Evolutionary conservation across 2,888 invertebrate species (phyloP).

Genomic region (Eupithecia inturbata): DNA sequence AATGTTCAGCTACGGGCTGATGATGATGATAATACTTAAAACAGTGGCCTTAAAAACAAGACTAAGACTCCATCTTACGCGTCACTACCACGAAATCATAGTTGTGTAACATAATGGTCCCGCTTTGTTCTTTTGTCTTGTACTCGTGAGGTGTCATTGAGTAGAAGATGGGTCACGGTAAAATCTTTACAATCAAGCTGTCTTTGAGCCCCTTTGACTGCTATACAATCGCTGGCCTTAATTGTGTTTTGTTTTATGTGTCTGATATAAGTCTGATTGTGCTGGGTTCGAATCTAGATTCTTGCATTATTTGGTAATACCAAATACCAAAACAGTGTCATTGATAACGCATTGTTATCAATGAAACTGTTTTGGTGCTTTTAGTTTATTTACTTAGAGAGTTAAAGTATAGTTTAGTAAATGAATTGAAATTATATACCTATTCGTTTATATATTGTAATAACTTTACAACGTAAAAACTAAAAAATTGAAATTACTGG

Average conservation of each 20-base stretch:
- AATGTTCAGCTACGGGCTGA: background rate
- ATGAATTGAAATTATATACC: too few relatives aligned
- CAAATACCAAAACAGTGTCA: background rate
- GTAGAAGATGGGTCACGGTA: constrained; percentile 72
- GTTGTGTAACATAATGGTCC: constrained; percentile 74
- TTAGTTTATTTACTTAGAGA: background rate
- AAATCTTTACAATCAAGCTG: constrained; percentile 58
- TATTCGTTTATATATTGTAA: too few relatives aligned
- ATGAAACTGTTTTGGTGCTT: too few relatives aligned
- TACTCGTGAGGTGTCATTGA: constrained; percentile 74
- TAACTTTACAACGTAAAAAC: too few relatives aligned
- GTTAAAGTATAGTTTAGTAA: too few relatives aligned
- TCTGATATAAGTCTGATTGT: constrained; percentile 20
- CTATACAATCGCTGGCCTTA: constrained; percentile 35
- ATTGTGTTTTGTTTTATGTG: constrained; percentile 38
- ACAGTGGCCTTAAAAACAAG: constrained; percentile 21
- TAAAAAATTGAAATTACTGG: too few relatives aligned
- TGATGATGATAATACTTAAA: background rate
- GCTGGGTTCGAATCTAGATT: constrained; percentile 3
- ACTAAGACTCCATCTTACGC: constrained; percentile 38
- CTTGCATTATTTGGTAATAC: background rate
- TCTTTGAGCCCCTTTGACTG: constrained; percentile 44
- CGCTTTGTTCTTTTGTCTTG: constrained; percentile 79
- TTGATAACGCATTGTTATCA: background rate
- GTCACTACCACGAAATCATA: constrained; percentile 40